These are phyloP conservation scores for Hydrocynus forskahlii DNA, from an alignment of 2,797 vertebrate species.

Conservation along the genomic window DNA sequence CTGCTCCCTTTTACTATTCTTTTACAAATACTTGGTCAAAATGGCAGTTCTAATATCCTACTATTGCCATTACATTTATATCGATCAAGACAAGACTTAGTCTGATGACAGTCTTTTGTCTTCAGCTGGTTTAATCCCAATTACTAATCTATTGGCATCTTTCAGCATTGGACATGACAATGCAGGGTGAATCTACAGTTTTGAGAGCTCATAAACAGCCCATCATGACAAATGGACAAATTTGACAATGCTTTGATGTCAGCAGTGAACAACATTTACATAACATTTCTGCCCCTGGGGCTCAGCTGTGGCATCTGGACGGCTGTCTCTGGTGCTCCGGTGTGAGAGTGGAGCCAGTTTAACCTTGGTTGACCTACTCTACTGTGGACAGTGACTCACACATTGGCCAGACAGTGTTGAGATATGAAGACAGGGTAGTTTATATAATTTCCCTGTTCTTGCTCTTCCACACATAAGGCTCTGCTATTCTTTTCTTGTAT, in stretches of 20 bases:
- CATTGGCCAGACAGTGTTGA: neutral
- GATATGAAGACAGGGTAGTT: neutral
- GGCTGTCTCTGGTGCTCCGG: slow-evolving; percentile 3
- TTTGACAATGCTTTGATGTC: slow-evolving; percentile 48
- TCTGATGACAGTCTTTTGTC: neutral
- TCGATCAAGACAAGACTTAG: slow-evolving; percentile 34
- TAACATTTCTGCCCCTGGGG: slow-evolving; percentile 56
- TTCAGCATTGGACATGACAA: slow-evolving; percentile 12
- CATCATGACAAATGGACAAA: slow-evolving; percentile 64
- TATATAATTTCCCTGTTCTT: neutral
- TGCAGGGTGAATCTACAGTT: slow-evolving; percentile 17
- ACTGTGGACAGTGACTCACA: slow-evolving; percentile 3
- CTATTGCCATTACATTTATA: slow-evolving; percentile 35
- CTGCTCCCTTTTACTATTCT: slow-evolving; percentile 12
- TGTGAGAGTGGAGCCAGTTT: slow-evolving; percentile 9
- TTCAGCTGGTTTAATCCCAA: slow-evolving; percentile 23
- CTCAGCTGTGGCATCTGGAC: slow-evolving; percentile 62
- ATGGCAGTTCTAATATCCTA: slow-evolving; percentile 36
- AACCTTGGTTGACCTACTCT: slow-evolving; percentile 26
- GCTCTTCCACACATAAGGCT: neutral
- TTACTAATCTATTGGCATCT: slow-evolving; percentile 20
- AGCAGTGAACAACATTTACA: slow-evolving; percentile 64
- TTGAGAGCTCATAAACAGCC: slow-evolving; percentile 35
- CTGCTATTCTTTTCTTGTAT: neutral
- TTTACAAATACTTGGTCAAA: slow-evolving; percentile 35